phyloP scores from a whole-genome alignment of 1,140 invertebrate species.

The Lordiphosa collinella region DNA sequence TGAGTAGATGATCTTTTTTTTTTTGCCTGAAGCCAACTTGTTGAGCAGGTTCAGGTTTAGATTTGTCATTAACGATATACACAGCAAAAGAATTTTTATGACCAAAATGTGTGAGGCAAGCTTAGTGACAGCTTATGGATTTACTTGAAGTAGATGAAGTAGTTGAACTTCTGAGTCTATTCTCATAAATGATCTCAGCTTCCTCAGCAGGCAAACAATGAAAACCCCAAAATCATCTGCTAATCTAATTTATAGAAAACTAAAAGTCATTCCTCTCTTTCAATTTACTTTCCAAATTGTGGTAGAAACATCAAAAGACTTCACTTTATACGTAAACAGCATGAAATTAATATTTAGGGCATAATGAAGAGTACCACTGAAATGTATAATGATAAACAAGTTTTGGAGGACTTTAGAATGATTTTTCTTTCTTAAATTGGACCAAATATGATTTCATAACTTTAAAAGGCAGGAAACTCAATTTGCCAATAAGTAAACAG shows the following conservation, averaged over 20 bases:
- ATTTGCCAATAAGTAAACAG: no score
- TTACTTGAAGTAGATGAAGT: no score
- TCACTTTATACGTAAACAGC: not conserved
- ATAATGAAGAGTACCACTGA: not conserved
- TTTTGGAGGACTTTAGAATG: no score
- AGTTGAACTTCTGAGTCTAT: no score
- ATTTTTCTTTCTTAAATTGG: no score
- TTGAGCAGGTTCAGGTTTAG: not conserved
- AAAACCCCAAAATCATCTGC: not conserved
- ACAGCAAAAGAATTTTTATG: slow-evolving; percentile 8
- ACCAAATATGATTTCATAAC: no score
- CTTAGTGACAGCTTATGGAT: no score
- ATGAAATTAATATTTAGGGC: slow-evolving; percentile 3
- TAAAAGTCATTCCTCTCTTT: slow-evolving; percentile 5
- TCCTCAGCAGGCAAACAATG: not conserved
- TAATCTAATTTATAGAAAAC: not conserved
- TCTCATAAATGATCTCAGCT: not conserved
- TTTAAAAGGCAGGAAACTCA: no score
- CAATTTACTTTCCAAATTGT: not conserved
- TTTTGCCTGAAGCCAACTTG: not conserved
- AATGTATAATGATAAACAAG: slow-evolving; percentile 3
- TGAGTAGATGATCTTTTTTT: not conserved
- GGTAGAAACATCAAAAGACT: no score
- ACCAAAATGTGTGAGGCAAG: not conserved
- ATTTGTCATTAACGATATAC: no score